A percentile compares a stretch with the other conserved stretches of the same genome.
Evolutionary conservation across 1,140 invertebrate genomes (phyloP).

Genomic region (Microvelia longipes): DNA sequence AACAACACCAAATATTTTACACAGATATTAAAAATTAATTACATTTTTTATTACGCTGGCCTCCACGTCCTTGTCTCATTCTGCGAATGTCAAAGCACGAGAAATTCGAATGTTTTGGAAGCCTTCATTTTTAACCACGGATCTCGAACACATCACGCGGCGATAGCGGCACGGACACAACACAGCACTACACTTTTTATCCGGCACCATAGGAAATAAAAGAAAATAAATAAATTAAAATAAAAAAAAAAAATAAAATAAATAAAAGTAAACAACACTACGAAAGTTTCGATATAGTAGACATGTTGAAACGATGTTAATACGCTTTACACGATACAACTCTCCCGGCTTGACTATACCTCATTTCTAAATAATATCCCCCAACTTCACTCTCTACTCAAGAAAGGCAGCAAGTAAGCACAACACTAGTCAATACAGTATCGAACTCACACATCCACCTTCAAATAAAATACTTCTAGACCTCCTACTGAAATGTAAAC

Average conservation of each 20-base stretch:
- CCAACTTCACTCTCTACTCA: conserved; percentile 23
- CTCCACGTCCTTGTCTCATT: conserved; percentile 36
- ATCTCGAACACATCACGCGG: conserved; percentile 20
- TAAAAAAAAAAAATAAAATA: conserved; percentile 7
- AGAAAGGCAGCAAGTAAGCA: conserved; percentile 34
- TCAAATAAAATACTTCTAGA: neutral
- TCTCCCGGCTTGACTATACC: conserved; percentile 20
- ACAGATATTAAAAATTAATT: conserved; percentile 25
- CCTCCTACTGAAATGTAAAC: neutral
- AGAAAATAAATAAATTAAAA: too few species aligned
- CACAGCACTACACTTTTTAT: conserved; percentile 15
- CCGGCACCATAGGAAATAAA: conserved; percentile 9
- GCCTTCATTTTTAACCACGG: conserved; percentile 23
- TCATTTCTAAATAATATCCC: conserved; percentile 27
- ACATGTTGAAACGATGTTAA: conserved; percentile 20
- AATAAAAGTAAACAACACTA: conserved; percentile 10
- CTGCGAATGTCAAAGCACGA: conserved; percentile 27
- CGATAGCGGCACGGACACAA: conserved; percentile 20
- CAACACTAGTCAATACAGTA: conserved; percentile 31
- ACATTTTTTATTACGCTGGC: conserved; percentile 36
- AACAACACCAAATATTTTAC: conserved; percentile 10
- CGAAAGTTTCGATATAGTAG: conserved; percentile 16
- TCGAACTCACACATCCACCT: neutral
- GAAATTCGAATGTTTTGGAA: conserved; percentile 25
- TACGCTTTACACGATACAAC: conserved; percentile 20